phyloP scores from a whole-genome alignment of 2,888 invertebrate species.

The Hofmannophila pseudospretella region DNA sequence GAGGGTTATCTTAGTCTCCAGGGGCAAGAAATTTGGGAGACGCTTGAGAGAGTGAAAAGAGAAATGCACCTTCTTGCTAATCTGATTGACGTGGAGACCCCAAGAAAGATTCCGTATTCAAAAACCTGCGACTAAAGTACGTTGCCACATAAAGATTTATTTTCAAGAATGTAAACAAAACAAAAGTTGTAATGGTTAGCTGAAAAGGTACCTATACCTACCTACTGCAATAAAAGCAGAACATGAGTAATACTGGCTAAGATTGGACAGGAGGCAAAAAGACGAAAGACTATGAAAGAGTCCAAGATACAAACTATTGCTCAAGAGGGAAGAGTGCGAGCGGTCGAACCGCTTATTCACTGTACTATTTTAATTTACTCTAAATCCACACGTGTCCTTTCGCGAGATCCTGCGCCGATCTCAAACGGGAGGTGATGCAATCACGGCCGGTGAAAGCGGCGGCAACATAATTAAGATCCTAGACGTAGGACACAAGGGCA shows the following conservation, averaged over 20 bases:
- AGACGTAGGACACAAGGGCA: no score
- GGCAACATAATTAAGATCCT: not conserved
- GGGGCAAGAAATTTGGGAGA: no score
- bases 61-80: no score
- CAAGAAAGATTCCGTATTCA: no score
- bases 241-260: slow-evolving; percentile 21
- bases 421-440: slow-evolving; percentile 36
- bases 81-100: no score
- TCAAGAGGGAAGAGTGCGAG: slow-evolving; percentile 20
- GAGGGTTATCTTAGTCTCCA: no score
- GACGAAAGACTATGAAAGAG: slow-evolving; percentile 19
- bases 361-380: slow-evolving; percentile 60
- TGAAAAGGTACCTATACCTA: no score
- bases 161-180: no score
- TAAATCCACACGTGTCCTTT: slow-evolving; percentile 50
- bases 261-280: slow-evolving; percentile 32
- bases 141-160: no score
- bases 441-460: slow-evolving; percentile 14
- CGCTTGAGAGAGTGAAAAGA: no score
- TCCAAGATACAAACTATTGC: slow-evolving; percentile 15
- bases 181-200: no score
- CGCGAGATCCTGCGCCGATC: slow-evolving; percentile 22
- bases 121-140: no score
- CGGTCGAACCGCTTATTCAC: slow-evolving; percentile 50
- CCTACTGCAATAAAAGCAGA: slow-evolving; percentile 11